phyloP scores from a whole-genome alignment of 2,113 vertebrate species.

The Caranx ignobilis region DNA sequence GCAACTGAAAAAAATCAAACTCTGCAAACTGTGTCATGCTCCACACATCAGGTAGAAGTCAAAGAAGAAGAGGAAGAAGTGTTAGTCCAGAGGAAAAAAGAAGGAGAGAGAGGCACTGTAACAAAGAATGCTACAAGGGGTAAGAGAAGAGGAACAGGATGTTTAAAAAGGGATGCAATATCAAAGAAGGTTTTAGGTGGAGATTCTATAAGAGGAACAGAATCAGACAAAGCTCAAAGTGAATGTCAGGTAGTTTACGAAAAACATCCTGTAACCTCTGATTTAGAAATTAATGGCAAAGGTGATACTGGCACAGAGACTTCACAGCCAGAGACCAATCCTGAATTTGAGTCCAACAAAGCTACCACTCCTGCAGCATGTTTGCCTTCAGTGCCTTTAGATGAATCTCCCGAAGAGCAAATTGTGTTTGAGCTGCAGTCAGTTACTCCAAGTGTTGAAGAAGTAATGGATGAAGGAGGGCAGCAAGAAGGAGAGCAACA shows the following conservation, averaged over 20 bases:
- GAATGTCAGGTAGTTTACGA: conserved; percentile 80
- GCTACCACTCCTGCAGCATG: neutral
- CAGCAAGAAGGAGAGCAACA: conserved; percentile 43
- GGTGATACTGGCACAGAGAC: conserved; percentile 21
- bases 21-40: conserved; percentile 66
- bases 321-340: conserved; percentile 1
- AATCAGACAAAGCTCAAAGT: conserved; percentile 60
- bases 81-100: conserved; percentile 69
- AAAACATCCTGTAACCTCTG: conserved; percentile 49
- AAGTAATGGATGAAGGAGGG: conserved; percentile 48
- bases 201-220: conserved; percentile 4
- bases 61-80: conserved; percentile 83
- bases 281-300: conserved; percentile 54
- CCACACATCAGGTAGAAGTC: conserved; percentile 65
- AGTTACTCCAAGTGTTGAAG: conserved; percentile 60
- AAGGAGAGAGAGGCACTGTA: conserved; percentile 23
- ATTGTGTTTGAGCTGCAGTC: conserved; percentile 70
- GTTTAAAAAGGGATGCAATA: conserved; percentile 26
- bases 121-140: conserved; percentile 23
- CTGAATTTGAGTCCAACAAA: conserved; percentile 10
- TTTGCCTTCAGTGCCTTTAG: conserved; percentile 36
- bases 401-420: conserved; percentile 65
- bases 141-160: conserved; percentile 48
- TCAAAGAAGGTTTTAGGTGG: conserved; percentile 37
- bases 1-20: conserved; percentile 26